phyloP scores from a whole-genome alignment of 1,140 invertebrate species.

The Zaprionus taronus region DNA sequence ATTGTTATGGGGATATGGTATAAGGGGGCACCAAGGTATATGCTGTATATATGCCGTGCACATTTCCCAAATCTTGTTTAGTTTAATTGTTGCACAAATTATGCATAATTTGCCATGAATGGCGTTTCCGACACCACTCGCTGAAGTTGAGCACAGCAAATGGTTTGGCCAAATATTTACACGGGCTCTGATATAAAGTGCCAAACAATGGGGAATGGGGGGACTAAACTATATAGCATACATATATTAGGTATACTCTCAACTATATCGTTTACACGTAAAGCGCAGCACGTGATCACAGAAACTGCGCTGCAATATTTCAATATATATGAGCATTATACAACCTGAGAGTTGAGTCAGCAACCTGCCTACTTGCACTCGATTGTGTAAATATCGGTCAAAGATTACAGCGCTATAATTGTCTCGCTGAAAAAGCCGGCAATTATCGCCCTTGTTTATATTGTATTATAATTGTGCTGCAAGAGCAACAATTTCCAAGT shows the following conservation, averaged over 20 bases:
- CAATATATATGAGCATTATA: conserved; percentile 12
- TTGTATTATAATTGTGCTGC: background rate
- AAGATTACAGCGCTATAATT: conserved; percentile 52
- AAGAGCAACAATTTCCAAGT: background rate
- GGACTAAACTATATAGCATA: background rate
- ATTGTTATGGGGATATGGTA: background rate
- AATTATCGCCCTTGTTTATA: conserved; percentile 29
- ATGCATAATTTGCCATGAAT: conserved; percentile 63
- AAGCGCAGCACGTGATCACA: background rate
- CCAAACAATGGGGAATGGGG: background rate
- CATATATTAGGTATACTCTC: background rate
- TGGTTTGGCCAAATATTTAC: conserved; percentile 56
- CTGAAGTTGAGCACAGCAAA: conserved; percentile 32
- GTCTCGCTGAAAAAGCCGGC: conserved; percentile 34
- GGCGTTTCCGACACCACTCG: conserved; percentile 63
- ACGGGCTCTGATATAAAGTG: conserved; percentile 9
- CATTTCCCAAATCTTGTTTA: conserved; percentile 25
- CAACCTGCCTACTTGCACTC: background rate
- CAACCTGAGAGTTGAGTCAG: conserved; percentile 17
- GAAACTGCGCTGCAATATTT: background rate
- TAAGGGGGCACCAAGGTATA: background rate
- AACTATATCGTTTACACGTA: background rate
- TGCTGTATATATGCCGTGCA: background rate
- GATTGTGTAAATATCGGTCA: conserved; percentile 42
- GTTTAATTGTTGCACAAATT: conserved; percentile 76